Evolutionary conservation across 1,140 invertebrate species (phyloP).

Genomic region (Galendromus occidentalis): DNA sequence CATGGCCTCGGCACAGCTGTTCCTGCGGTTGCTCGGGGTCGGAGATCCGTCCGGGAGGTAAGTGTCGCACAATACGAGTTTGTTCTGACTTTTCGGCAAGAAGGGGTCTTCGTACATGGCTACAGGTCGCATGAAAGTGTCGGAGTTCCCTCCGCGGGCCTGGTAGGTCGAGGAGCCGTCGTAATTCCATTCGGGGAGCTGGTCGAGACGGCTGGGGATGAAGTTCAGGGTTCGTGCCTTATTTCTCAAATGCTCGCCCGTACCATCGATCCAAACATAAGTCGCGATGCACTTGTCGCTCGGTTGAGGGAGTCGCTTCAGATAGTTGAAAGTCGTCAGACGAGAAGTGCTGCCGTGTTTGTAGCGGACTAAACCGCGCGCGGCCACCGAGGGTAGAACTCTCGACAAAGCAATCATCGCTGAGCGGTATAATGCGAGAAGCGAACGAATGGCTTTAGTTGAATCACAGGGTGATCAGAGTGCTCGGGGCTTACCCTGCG

Average conservation of each 20-base stretch:
- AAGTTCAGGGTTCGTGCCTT: slow-evolving; percentile 52
- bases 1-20: slow-evolving; percentile 48
- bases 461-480: too few relatives aligned
- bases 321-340: not conserved
- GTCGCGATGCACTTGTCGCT: slow-evolving; percentile 56
- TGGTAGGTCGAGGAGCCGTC: slow-evolving; percentile 55
- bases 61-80: slow-evolving; percentile 69
- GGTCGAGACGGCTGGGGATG: slow-evolving; percentile 28
- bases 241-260: slow-evolving; percentile 60
- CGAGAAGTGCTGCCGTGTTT: not conserved
- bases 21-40: slow-evolving; percentile 54
- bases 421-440: too few relatives aligned
- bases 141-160: slow-evolving; percentile 44
- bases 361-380: not conserved
- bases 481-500: too few relatives aligned
- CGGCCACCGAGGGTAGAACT: too few relatives aligned
- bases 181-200: slow-evolving; percentile 83
- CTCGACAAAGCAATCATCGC: too few relatives aligned
- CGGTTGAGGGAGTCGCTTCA: slow-evolving; percentile 43
- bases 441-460: too few relatives aligned
- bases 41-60: slow-evolving; percentile 50
- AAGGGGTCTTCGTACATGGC: slow-evolving; percentile 84
- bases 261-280: slow-evolving; percentile 92
- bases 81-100: slow-evolving; percentile 61
- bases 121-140: slow-evolving; percentile 67